phyloP scores from a whole-genome alignment of 2,113 vertebrate genomes.

The Perccottus glenii region DNA sequence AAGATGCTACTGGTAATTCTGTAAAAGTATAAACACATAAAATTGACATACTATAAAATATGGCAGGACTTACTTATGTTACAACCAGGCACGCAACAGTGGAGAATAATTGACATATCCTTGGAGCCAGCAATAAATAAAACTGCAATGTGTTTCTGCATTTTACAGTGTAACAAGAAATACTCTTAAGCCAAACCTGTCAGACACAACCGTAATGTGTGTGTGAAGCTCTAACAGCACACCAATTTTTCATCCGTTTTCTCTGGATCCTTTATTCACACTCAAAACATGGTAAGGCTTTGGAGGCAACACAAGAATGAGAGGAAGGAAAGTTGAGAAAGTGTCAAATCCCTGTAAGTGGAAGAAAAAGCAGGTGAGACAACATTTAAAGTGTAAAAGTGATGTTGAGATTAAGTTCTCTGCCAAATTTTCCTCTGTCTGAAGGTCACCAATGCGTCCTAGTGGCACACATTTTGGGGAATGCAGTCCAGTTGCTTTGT shows the following conservation, averaged over 20 bases:
- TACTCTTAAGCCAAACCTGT: conserved; percentile 28
- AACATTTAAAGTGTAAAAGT: conserved; percentile 37
- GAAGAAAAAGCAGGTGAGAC: conserved; percentile 44
- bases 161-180: conserved; percentile 41
- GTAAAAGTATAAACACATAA: not conserved
- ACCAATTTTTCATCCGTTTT: conserved; percentile 21
- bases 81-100: too few species aligned
- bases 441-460: conserved; percentile 9
- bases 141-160: conserved; percentile 15
- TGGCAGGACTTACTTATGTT: too few species aligned
- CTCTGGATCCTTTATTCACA: conserved; percentile 19
- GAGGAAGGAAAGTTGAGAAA: conserved; percentile 32
- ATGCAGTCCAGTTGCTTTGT: conserved; percentile 1
- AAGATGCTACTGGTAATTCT: too few species aligned
- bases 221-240: conserved; percentile 24
- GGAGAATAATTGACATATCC: too few species aligned
- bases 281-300: conserved; percentile 31
- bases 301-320: conserved; percentile 47
- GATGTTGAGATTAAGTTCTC: conserved; percentile 11
- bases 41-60: not conserved
- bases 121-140: conserved; percentile 19
- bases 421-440: conserved; percentile 30
- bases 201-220: not conserved
- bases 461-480: not conserved
- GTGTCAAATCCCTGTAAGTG: conserved; percentile 31